Evolutionary conservation across 2,113 vertebrate genomes (phyloP).

Genomic region (Sebastes schlegelii): DNA sequence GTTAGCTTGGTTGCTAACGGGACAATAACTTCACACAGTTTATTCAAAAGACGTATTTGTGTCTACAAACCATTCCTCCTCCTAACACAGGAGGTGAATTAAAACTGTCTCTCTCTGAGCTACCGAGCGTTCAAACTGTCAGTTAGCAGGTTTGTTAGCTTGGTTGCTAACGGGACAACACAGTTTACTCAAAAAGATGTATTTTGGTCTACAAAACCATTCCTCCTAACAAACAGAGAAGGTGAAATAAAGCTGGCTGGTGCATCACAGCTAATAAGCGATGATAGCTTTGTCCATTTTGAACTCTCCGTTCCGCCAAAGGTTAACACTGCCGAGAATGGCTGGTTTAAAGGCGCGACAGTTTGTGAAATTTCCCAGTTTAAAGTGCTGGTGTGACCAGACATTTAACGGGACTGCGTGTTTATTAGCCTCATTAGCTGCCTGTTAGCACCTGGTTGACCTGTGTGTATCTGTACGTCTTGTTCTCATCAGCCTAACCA

Average conservation of each 20-base stretch:
- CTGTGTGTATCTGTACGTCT: conserved; percentile 46
- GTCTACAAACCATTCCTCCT: too few relatives aligned
- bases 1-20: too few relatives aligned
- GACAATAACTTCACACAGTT: too few relatives aligned
- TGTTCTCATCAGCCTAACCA: conserved; percentile 23
- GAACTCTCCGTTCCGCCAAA: not conserved
- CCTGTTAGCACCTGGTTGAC: conserved; percentile 5
- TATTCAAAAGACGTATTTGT: too few relatives aligned
- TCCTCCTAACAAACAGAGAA: not conserved
- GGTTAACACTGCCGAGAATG: too few relatives aligned
- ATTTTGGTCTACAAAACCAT: not conserved
- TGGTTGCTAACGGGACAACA: not conserved
- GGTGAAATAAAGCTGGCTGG: not conserved
- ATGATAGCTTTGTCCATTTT: not conserved
- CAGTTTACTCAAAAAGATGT: too few relatives aligned
- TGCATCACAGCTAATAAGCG: not conserved
- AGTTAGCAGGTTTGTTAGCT: not conserved
- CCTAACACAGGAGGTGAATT: too few relatives aligned
- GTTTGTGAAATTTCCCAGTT: not conserved
- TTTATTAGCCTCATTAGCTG: conserved; percentile 9
- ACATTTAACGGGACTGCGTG: not conserved
- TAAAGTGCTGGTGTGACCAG: too few relatives aligned
- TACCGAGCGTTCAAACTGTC: too few relatives aligned
- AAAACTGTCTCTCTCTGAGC: too few relatives aligned
- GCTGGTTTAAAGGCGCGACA: not conserved